A percentile compares a stretch with the other conserved stretches of the same genome.
Evolutionary conservation across 30 jellyfish, hydroid and myxozoan genomes (phyloP).

Genomic region (Chironex yamaguchii): DNA sequence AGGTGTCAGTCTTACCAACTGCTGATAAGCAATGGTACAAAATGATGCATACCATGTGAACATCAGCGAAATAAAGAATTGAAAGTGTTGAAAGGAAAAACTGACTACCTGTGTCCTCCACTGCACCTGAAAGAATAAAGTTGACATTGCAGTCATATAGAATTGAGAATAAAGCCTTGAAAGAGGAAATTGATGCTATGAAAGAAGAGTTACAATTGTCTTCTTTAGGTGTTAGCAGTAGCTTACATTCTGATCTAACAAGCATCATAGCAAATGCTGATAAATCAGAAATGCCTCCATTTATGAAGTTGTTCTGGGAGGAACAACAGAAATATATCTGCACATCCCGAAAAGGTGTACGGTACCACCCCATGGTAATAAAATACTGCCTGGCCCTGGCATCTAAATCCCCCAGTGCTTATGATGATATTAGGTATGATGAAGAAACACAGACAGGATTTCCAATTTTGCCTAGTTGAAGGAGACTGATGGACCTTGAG

Average conservation of each 20-base stretch:
- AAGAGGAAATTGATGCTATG: conserved; percentile 35
- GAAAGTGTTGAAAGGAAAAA: not conserved
- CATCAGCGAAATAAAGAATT: not conserved
- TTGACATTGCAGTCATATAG: conserved; percentile 64
- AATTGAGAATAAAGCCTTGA: conserved; percentile 50
- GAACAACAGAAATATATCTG: conserved; percentile 71
- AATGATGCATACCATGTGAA: not conserved
- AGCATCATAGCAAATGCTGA: conserved; percentile 38
- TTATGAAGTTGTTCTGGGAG: conserved; percentile 84
- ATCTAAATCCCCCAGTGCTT: conserved; percentile 67
- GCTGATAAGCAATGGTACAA: not conserved
- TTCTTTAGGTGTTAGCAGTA: conserved; percentile 25
- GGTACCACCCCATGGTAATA: conserved; percentile 80
- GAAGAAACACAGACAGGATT: conserved; percentile 58
- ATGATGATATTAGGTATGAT: conserved; percentile 69
- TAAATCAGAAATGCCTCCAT: conserved; percentile 50
- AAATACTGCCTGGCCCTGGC: conserved; percentile 70
- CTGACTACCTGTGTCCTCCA: conserved; percentile 45
- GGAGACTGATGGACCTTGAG: conserved; percentile 69
- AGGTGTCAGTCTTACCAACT: not conserved
- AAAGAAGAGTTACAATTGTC: conserved; percentile 21
- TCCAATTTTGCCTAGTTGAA: conserved; percentile 64
- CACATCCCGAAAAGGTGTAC: conserved; percentile 66
- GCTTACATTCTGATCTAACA: conserved; percentile 38
- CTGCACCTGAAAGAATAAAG: conserved; percentile 58